These are phyloP conservation scores for Caenorhabditis panamensis DNA, from an alignment of 2,888 invertebrate genomes.

Conservation along the genomic window DNA sequence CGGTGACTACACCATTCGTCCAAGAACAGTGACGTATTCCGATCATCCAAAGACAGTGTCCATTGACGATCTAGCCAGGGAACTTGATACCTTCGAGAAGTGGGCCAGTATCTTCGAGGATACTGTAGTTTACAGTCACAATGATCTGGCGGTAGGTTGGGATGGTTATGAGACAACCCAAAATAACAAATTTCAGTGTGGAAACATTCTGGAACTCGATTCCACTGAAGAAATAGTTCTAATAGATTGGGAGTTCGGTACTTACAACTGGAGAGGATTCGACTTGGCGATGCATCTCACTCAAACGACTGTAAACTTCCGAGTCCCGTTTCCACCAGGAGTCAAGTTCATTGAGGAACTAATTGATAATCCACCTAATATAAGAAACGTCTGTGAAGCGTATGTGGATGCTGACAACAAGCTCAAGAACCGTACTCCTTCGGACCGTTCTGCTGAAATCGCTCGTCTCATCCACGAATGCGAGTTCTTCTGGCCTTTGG, in stretches of 20 bases:
- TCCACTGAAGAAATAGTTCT: constrained; percentile 6
- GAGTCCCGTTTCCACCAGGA: constrained; percentile 16
- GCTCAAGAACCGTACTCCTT: constrained; percentile 26
- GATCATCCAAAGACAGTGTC: constrained; percentile 34
- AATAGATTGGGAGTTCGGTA: constrained; percentile 38
- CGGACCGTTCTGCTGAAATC: constrained; percentile 4
- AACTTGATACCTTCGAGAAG: constrained; percentile 34
- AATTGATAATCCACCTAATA: constrained; percentile 34
- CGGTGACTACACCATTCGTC: constrained; percentile 9
- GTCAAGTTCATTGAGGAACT: constrained; percentile 31
- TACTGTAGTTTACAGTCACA: constrained; percentile 37
- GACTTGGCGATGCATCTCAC: constrained; percentile 44
- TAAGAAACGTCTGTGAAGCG: constrained; percentile 20
- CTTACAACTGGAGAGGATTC: constrained; percentile 43
- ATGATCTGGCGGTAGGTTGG: constrained; percentile 32
- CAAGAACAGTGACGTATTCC: constrained; percentile 21
- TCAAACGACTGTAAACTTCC: constrained; percentile 29
- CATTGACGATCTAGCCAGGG: constrained; percentile 27
- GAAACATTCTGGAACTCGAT: constrained; percentile 37
- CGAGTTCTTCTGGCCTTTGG: constrained; percentile 39
- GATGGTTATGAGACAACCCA: not conserved
- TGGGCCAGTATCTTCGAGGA: constrained; percentile 24
- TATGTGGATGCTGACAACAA: constrained; percentile 38
- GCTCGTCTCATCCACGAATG: constrained; percentile 13
- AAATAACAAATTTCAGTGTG: constrained; percentile 13